phyloP scores from a whole-genome alignment of 1,140 invertebrate genomes.

The Varroa destructor region DNA sequence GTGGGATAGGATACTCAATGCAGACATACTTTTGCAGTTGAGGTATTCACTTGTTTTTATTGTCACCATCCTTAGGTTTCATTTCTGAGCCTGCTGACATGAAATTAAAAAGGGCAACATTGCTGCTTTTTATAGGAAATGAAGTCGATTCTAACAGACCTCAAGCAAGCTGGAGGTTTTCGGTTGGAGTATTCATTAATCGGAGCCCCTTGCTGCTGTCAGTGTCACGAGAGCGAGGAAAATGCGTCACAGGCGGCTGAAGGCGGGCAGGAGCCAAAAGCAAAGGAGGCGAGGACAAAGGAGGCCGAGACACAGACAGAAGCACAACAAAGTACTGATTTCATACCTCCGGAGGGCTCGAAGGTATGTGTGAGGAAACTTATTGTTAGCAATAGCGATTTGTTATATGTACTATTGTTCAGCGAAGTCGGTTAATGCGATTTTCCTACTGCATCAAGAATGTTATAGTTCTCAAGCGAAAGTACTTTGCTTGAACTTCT shows the following conservation, averaged over 20 bases:
- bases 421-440: too few relatives aligned
- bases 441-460: too few relatives aligned
- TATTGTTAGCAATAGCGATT: too few relatives aligned
- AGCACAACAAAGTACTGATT: conserved; percentile 5
- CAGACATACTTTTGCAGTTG: too few relatives aligned
- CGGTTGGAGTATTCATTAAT: conserved; percentile 4
- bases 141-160: conserved; percentile 8
- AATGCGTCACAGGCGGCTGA: not conserved
- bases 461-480: too few relatives aligned
- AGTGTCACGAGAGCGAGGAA: not conserved
- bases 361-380: not conserved
- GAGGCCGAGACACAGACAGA: conserved; percentile 11
- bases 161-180: conserved; percentile 22
- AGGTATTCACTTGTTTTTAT: too few relatives aligned
- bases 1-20: too few relatives aligned
- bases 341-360: conserved; percentile 17
- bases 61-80: too few relatives aligned
- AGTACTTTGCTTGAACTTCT: too few relatives aligned
- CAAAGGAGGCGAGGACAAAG: not conserved
- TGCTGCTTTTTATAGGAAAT: conserved; percentile 1
- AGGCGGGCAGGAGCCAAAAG: not conserved
- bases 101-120: too few relatives aligned
- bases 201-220: conserved; percentile 11
- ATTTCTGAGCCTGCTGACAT: too few relatives aligned
- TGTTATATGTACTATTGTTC: too few relatives aligned